phyloP scores from a whole-genome alignment of 2,113 vertebrate species.

The Carettochelys insculpta region DNA sequence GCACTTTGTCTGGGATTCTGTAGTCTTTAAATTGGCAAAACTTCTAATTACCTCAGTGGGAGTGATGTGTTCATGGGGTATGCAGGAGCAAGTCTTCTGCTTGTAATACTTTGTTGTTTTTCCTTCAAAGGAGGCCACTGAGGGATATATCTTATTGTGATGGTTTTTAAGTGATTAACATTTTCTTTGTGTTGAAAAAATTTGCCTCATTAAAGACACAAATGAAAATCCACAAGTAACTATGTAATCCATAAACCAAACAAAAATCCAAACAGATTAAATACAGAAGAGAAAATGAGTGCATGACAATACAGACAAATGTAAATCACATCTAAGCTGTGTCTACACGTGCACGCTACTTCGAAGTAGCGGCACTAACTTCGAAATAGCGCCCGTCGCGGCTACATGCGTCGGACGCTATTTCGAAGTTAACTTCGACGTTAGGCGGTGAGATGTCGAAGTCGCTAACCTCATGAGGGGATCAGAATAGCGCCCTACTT shows the following conservation, averaged over 20 bases:
- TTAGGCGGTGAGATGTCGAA: too few relatives aligned
- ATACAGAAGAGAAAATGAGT: not conserved
- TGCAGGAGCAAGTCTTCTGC: not conserved
- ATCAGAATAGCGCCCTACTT: too few relatives aligned
- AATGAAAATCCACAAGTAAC: not conserved
- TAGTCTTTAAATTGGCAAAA: not conserved
- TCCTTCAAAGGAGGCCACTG: not conserved
- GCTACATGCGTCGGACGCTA: too few relatives aligned
- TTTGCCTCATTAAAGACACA: not conserved
- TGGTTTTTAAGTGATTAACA: not conserved
- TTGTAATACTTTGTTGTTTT: not conserved
- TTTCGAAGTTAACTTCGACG: too few relatives aligned
- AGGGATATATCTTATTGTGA: not conserved
- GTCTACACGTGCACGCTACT: too few relatives aligned
- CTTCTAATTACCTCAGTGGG: not conserved
- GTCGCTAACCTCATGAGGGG: too few relatives aligned
- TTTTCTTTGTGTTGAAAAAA: not conserved
- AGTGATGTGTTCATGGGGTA: not conserved
- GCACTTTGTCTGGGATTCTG: not conserved
- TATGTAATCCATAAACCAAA: not conserved
- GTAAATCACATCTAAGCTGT: too few relatives aligned
- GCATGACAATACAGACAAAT: not conserved
- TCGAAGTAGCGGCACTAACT: too few relatives aligned
- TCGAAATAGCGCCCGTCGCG: too few relatives aligned
- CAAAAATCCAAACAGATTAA: not conserved